Evolutionary conservation across 2,113 vertebrate species (phyloP).

Genomic region (Crotalus horridus): DNA sequence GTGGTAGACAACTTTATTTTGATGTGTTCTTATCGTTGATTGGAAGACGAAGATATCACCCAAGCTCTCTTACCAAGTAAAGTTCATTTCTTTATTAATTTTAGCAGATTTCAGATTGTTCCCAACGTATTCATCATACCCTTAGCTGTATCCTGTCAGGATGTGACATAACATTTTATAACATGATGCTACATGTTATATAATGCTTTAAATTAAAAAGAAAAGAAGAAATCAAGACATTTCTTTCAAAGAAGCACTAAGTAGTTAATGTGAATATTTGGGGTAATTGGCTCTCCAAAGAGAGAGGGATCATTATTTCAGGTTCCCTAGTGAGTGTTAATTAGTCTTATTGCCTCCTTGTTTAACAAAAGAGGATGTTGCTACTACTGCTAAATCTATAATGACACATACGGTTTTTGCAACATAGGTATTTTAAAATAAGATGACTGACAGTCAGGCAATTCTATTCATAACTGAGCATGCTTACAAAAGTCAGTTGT

Average conservation of each 20-base stretch:
- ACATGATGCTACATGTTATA: conserved; percentile 76
- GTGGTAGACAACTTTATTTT: conserved; percentile 47
- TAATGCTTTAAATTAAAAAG: conserved; percentile 72
- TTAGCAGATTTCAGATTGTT: conserved; percentile 68
- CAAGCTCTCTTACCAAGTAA: conserved; percentile 65
- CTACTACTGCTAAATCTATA: conserved; percentile 73
- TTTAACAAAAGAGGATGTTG: conserved; percentile 74
- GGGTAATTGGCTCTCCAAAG: conserved; percentile 78
- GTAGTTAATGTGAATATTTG: conserved; percentile 79
- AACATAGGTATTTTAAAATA: conserved; percentile 77
- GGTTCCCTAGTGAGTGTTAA: conserved; percentile 77
- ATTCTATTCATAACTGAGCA: conserved; percentile 68
- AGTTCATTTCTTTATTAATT: conserved; percentile 75
- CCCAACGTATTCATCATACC: conserved; percentile 74
- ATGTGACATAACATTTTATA: conserved; percentile 77
- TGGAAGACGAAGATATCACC: conserved; percentile 56
- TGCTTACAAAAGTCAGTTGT: conserved; percentile 43
- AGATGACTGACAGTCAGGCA: conserved; percentile 69
- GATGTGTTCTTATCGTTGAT: conserved; percentile 49
- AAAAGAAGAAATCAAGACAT: conserved; percentile 69
- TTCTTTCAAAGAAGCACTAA: conserved; percentile 71
- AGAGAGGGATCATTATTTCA: conserved; percentile 75
- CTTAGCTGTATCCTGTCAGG: conserved; percentile 76
- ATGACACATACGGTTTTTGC: conserved; percentile 71
- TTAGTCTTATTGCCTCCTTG: conserved; percentile 78